phyloP scores from a whole-genome alignment of 2,888 invertebrate genomes.

The Megamerina dolium region DNA sequence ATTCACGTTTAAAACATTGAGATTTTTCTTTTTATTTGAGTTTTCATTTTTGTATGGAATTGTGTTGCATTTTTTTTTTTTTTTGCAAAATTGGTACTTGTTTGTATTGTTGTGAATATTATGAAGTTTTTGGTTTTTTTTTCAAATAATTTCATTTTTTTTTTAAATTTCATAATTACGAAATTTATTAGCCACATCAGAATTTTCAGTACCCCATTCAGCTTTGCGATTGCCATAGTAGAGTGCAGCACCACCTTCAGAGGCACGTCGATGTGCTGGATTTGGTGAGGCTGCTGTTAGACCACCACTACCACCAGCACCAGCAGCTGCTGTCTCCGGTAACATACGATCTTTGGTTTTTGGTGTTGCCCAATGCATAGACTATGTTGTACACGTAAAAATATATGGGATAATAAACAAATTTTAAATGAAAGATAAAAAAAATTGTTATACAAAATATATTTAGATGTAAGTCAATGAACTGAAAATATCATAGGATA shows the following conservation, averaged over 20 bases:
- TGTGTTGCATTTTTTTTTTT: conserved; percentile 4
- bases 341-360: conserved; percentile 88
- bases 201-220: conserved; percentile 69
- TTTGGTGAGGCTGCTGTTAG: conserved; percentile 55
- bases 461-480: no score
- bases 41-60: conserved; percentile 9
- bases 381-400: conserved; percentile 52
- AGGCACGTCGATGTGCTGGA: conserved; percentile 66
- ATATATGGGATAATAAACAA: neutral
- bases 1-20: neutral
- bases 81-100: neutral
- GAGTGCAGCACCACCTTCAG: conserved; percentile 81
- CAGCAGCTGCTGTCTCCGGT: conserved; percentile 50
- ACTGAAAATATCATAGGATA: no score
- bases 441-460: neutral
- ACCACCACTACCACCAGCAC: conserved; percentile 50
- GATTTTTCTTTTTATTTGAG: conserved; percentile 6
- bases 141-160: conserved; percentile 15
- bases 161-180: conserved; percentile 87
- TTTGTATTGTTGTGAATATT: neutral
- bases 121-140: conserved; percentile 3
- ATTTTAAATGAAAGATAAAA: neutral
- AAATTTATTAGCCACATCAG: conserved; percentile 80
- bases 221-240: conserved; percentile 55
- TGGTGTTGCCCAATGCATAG: conserved; percentile 88